Evolutionary conservation across 2,113 vertebrate genomes (phyloP).

Genomic region (Mus pahari): DNA sequence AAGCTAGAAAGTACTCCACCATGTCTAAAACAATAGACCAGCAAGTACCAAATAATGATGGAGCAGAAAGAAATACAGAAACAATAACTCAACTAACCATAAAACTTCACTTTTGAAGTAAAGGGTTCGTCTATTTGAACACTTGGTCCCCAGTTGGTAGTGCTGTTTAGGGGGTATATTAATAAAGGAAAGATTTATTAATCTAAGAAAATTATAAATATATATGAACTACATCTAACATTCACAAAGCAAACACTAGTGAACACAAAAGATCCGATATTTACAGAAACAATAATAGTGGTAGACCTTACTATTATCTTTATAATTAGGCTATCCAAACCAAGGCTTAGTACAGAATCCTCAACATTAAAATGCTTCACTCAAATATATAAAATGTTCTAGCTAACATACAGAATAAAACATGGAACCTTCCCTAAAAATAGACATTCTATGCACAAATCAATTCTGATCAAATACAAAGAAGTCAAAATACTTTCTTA

Average conservation of each 20-base stretch:
- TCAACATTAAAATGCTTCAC: not conserved
- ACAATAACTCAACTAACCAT: not conserved
- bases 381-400: not conserved
- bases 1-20: not conserved
- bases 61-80: not conserved
- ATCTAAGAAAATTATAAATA: not conserved
- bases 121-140: not conserved
- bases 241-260: not conserved
- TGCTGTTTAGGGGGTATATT: not conserved
- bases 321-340: not conserved
- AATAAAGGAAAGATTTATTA: not conserved
- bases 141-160: not conserved
- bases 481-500: not conserved
- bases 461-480: not conserved
- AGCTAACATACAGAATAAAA: not conserved
- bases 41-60: not conserved
- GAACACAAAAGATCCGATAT: not conserved
- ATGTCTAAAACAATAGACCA: not conserved
- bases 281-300: not conserved
- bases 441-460: not conserved
- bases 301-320: not conserved
- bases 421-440: not conserved
- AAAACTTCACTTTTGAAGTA: not conserved
- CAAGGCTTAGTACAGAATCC: not conserved
- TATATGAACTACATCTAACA: not conserved